A percentile compares a stretch with the other conserved stretches of the same genome.
Evolutionary conservation across 2,888 invertebrate species (phyloP).

Genomic region (Pycnomerus fuliginosus): DNA sequence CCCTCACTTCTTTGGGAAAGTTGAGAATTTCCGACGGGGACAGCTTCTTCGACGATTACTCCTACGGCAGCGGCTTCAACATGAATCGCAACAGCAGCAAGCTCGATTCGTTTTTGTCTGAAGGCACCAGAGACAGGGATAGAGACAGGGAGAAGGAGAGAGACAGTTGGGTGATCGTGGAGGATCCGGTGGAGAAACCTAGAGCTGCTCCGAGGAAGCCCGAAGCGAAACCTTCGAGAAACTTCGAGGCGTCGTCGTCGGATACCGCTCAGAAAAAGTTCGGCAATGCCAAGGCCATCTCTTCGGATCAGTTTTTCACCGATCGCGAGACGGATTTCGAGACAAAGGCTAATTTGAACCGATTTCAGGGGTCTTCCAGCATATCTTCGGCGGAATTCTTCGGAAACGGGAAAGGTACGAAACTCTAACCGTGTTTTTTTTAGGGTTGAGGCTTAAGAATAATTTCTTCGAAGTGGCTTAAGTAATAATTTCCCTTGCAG

Average conservation of each 20-base stretch:
- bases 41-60: constrained; percentile 57
- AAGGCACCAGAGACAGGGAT: constrained; percentile 18
- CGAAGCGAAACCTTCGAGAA: not conserved
- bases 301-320: constrained; percentile 95
- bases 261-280: constrained; percentile 93
- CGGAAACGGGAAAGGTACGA: constrained; percentile 47
- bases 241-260: constrained; percentile 43
- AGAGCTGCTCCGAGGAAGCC: constrained; percentile 10
- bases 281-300: constrained; percentile 95
- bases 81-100: constrained; percentile 57
- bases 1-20: constrained; percentile 50
- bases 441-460: not conserved
- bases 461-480: not conserved
- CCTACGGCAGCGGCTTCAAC: constrained; percentile 58
- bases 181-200: constrained; percentile 45
- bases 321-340: constrained; percentile 64
- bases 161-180: constrained; percentile 53
- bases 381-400: constrained; percentile 98
- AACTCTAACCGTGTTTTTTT: constrained; percentile 2
- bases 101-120: constrained; percentile 34
- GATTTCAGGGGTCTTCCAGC: constrained; percentile 92
- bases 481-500: constrained; percentile 21
- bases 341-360: constrained; percentile 59
- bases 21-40: constrained; percentile 50
- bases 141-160: constrained; percentile 27